Evolutionary conservation across 2,888 invertebrate genomes (phyloP), one percentile per base, ranked within the genome.

Genomic region (Macrophya annulata): DNA sequence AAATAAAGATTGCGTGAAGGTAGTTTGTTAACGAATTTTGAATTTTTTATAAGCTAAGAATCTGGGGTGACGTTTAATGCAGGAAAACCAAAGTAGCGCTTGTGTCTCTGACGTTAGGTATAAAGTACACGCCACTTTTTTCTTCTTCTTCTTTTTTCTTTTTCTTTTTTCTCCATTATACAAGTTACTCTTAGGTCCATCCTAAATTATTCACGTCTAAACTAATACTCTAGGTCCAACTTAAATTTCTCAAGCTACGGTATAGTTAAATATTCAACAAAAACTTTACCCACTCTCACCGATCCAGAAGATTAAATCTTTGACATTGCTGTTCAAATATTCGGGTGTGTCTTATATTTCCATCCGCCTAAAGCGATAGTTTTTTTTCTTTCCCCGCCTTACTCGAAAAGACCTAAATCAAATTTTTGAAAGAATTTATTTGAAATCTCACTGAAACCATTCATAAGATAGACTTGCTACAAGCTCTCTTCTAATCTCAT

Each of bases 21-120:
- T 77, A 55, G 55, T 77, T 77, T 51, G 55, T 77, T 77, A 77
- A 77, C 31, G 77, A 31, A 51, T 31, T 77, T 77, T 25, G n/a
- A 77, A 77, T 48, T 77, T 77, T 48, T 77, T 37, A 77, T 77
- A 6, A n/a, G 77, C 55, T 15, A 74, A 74, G 31, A 48, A 25
- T 74, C 45, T 74, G 45, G 74, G 74, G 74, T 74, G 45, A 74
- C 43, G 10, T 9, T n/a, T 6, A 74, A 45, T 74, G 74, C 45
- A 9, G 45, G 12, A 15, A 4, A 21, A 74, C 45, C 21, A 31
- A 12, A 1, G 4, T 15, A 12, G 31, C 68, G 31, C 1, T 12
- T 74, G 45, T 45, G 21, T 74, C 74, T n/a, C 74, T 4, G n/a
- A 43, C 68, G 37, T 31, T 21, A 10, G 25, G 25, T 8, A 9